Base-by-base conservation (phyloP, 2,113 vertebrate genomes). In the Pampusana beccarii region DNA sequence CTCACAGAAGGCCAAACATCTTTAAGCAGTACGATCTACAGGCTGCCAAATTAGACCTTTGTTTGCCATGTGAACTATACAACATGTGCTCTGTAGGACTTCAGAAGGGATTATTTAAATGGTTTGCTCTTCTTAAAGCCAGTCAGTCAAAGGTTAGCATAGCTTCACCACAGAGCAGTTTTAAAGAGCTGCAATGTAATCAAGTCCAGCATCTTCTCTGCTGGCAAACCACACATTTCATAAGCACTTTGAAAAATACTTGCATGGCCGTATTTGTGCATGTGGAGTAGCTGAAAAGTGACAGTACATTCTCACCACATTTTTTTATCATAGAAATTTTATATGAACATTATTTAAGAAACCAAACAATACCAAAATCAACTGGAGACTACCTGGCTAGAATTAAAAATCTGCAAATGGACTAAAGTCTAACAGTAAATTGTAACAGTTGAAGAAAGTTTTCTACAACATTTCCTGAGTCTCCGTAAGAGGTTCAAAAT, bases 51-150 rank as follows among this genome's bases (percentile, higher is more conserved):
- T 25, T 13, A 70, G 21, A 57, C 8, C 3, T 2, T 2, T 25
- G 11, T 16, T 88, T 33, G 58, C 18, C 11, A 26, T 4, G 3
- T 26, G 17, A 78, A 51, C 34, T 46, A 7, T 8, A 18, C 4
- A 77, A n/a, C 7, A 50, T 10, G 48, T 2, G 2, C 26, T 36
- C 34, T 3, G 0, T 0, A 70, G 11, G 17, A 36, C 29, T 65
- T 77, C 16, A 78, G 11, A 74, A 40, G 1, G 42, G 7, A 56
- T 11, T 8, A 38, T 25, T 46, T 50, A n/a, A 46, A 11, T 21
- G 10, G 13, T 65, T 40, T 81, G 17, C 7, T 38, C 11, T n/a
- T 57, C 42, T 44, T 58, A 26, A 73, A 66, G 21, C 19, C 16
- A 38, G 7, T 24, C 31, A 67, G 24, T 53, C 20, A 34, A 54